Evolutionary conservation across 2,113 vertebrate genomes (phyloP).

Genomic region (Dasyornis broadbenti): DNA sequence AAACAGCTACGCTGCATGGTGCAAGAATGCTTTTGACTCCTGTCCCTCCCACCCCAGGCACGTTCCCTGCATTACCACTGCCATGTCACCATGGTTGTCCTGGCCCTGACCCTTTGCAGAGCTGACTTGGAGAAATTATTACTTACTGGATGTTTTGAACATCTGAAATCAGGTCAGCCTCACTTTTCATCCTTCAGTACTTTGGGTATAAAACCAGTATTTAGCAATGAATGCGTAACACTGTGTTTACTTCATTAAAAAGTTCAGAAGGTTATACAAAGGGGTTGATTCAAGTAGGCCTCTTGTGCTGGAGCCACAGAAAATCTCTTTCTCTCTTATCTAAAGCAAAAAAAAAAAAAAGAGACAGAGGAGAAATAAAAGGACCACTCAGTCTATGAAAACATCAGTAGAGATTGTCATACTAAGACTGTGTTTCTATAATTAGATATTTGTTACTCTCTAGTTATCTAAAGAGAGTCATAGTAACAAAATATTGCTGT

Average conservation of each 20-base stretch:
- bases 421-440: background rate
- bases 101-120: background rate
- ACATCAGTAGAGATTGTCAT: background rate
- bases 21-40: background rate
- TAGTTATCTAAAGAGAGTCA: background rate
- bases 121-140: background rate
- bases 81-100: background rate
- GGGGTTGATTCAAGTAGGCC: background rate
- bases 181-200: background rate
- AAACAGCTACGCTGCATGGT: background rate
- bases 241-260: background rate
- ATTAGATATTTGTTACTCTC: background rate
- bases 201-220: background rate
- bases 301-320: background rate
- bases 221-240: background rate
- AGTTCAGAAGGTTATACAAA: background rate
- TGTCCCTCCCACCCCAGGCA: background rate
- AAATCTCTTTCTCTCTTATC: background rate
- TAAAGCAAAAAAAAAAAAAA: background rate
- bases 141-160: background rate
- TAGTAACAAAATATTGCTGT: background rate
- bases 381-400: background rate
- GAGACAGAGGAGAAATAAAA: background rate
- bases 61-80: rapidly evolving
- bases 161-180: background rate